A percentile compares a stretch with the other conserved stretches of the same genome.
phyloP scores from a whole-genome alignment of 2,888 invertebrate species.

The Tortrix viridana region DNA sequence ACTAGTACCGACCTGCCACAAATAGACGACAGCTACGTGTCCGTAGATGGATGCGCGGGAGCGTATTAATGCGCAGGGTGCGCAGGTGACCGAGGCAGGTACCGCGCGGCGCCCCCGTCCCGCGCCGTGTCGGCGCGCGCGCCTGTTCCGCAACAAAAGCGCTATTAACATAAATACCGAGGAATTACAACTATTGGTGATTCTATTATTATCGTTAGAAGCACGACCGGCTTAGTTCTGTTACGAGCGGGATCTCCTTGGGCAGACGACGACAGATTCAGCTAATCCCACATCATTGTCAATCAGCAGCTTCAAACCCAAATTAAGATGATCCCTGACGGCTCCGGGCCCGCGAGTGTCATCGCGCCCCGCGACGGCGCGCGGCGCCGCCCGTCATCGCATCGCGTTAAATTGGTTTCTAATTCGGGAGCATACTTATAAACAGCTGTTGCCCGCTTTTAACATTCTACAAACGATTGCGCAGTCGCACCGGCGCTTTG shows the following conservation, averaged over 20 bases:
- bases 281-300: constrained; percentile 28
- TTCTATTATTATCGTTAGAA: constrained; percentile 28
- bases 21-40: background rate
- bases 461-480: constrained; percentile 38
- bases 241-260: constrained; percentile 13
- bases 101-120: too few species aligned
- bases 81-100: background rate
- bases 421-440: constrained; percentile 38
- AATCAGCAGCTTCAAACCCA: background rate
- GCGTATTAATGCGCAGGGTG: constrained; percentile 3
- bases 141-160: constrained; percentile 38
- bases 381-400: constrained; percentile 24
- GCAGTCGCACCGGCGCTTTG: constrained; percentile 22
- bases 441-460: constrained; percentile 37
- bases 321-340: background rate
- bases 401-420: constrained; percentile 39
- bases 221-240: constrained; percentile 17
- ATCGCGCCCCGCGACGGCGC: background rate
- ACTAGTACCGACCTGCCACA: background rate
- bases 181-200: constrained; percentile 22
- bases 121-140: constrained; percentile 6
- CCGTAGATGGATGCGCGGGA: background rate
- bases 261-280: constrained; percentile 21
- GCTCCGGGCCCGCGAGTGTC: constrained; percentile 5
- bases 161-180: constrained; percentile 21